Base-by-base conservation (phyloP, 2,888 invertebrate species). In the Himalopsyche japonica region DNA sequence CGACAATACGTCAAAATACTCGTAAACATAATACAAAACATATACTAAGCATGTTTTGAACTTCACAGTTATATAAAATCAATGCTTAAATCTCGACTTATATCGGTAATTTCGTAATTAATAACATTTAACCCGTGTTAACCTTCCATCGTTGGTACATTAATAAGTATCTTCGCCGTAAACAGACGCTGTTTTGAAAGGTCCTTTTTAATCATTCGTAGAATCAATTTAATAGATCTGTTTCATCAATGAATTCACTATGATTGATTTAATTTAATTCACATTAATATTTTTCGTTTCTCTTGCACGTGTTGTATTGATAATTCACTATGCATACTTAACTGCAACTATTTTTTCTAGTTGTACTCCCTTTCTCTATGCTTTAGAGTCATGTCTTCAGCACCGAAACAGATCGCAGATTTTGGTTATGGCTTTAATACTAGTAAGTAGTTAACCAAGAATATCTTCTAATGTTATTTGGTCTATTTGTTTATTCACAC, bases 361-460 rank as follows among this genome's bases (percentile, higher is more conserved):
- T 64, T 85, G 30, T 81, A 83, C 81, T 80, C 78, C 12, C 81
- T 80, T 30, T 81, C 84, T 10, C 43, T 84, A 70, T 84, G 81
- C 43, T 79, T 85, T 32, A 80, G 85, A 82, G 47, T 79, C 34
- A 85, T 85, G 85, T 76, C 49, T 20, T 57, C 49, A 30, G n/a
- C 78, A 78, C 77, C 90, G 8, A 91, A 90, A 88, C 89, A 90
- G 48, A 89, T 94, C 85, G 89, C 89, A 86, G 92, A 91, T 49
- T 91, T 94, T 87, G 94, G 94, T 43, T 94, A 94, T 87, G 91
- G 88, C 43, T 94, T 94, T 87, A 93, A 93, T 88, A 88, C 89
- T 87, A 92, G 93, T 93, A 90, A 78, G 64, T 82, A 37, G n/a
- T 7, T 79, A 20, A 79, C 6, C 76, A 27, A 76, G 30, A 47